phyloP scores from a whole-genome alignment of 2,797 vertebrate genomes.

The Hippoglossus hippoglossus region DNA sequence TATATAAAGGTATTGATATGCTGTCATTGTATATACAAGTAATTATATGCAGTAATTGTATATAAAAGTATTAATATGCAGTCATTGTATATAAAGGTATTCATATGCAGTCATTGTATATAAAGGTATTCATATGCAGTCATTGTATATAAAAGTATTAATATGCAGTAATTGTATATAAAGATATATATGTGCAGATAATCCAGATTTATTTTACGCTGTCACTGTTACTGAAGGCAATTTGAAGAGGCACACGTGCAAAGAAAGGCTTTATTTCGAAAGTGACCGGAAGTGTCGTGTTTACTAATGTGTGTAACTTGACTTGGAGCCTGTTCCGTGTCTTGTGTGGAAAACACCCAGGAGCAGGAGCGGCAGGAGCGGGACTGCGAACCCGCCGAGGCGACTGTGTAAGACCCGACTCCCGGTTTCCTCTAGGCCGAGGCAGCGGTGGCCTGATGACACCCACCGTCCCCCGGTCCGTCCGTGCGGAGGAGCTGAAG shows the following conservation, averaged over 20 bases:
- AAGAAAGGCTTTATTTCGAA: constrained; percentile 38
- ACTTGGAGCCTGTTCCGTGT: constrained; percentile 30
- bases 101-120: too few relatives aligned
- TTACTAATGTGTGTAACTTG: background rate
- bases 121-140: too few relatives aligned
- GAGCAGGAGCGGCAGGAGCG: constrained; percentile 4
- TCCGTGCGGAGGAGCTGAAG: constrained; percentile 2
- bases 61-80: too few relatives aligned
- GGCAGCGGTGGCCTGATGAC: background rate
- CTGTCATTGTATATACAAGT: too few relatives aligned
- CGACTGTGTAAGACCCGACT: background rate
- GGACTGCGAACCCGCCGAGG: background rate
- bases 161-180: too few relatives aligned
- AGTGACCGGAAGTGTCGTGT: background rate
- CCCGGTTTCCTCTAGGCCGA: background rate
- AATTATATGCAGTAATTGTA: too few relatives aligned
- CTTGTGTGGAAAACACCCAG: constrained; percentile 61
- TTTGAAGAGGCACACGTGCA: background rate
- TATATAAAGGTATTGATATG: too few relatives aligned
- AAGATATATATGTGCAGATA: too few relatives aligned
- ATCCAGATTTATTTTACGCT: too few relatives aligned
- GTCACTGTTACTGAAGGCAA: too few relatives aligned
- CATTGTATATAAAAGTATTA: too few relatives aligned
- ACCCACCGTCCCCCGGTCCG: background rate
- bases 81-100: too few relatives aligned